phyloP scores from a whole-genome alignment of 2,888 invertebrate genomes.

The Chirona hameri region DNA sequence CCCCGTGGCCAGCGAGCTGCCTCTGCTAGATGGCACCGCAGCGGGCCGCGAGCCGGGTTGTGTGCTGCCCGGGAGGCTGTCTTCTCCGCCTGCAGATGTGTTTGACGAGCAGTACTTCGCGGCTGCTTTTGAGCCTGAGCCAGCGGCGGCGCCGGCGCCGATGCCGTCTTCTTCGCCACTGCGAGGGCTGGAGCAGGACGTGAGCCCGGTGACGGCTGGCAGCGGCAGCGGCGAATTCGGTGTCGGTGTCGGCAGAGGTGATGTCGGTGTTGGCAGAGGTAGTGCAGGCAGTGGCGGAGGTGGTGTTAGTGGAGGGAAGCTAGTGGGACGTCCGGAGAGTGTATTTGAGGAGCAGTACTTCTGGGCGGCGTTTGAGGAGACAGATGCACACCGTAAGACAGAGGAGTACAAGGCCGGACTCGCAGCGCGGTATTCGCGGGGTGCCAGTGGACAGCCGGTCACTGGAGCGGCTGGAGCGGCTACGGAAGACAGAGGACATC shows the following conservation, averaged over 20 bases:
- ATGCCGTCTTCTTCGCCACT: not conserved
- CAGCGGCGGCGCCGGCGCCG: not conserved
- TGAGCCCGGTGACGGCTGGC: no score
- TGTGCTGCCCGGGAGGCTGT: no score
- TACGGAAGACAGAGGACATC: not conserved
- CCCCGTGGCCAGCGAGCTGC: not conserved
- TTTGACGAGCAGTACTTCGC: conserved; percentile 22
- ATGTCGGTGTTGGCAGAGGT: not conserved
- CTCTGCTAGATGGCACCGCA: not conserved
- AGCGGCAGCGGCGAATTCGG: not conserved
- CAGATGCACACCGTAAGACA: not conserved
- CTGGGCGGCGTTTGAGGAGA: not conserved
- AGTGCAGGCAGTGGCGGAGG: not conserved
- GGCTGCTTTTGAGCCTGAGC: not conserved
- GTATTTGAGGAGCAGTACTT: conserved; percentile 10
- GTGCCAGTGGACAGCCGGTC: not conserved
- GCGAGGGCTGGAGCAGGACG: not conserved
- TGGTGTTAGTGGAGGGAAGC: not conserved
- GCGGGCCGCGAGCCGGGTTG: not conserved
- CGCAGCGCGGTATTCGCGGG: not conserved
- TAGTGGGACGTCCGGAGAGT: not conserved
- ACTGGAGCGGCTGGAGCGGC: not conserved
- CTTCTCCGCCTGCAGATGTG: not conserved
- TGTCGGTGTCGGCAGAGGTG: not conserved
- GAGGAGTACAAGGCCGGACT: not conserved